Evolutionary conservation across 92 coral and sea anemone genomes (phyloP).

Genomic region (Blastomussa wellsi): DNA sequence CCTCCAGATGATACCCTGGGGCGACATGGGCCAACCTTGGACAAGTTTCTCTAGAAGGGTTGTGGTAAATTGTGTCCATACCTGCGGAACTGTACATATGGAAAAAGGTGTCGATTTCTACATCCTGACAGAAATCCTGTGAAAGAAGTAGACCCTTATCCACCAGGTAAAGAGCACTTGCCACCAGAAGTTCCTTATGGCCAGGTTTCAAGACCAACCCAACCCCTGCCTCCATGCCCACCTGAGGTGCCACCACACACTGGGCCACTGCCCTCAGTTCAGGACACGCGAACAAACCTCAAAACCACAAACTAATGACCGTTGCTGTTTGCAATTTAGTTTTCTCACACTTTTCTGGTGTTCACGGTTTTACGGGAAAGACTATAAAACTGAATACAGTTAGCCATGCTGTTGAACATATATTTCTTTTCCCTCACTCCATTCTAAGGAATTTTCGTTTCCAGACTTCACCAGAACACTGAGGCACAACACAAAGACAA

Average conservation of each 20-base stretch:
- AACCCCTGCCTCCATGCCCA: conserved; percentile 59
- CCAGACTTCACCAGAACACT: too few relatives aligned
- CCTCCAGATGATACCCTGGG: conserved; percentile 99
- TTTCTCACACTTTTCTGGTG: too few relatives aligned
- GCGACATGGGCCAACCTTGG: conserved; percentile 84
- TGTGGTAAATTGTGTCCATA: conserved; percentile 86
- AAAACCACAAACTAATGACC: too few relatives aligned
- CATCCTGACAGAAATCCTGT: conserved; percentile 88
- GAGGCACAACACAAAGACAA: too few relatives aligned
- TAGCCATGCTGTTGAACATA: too few relatives aligned
- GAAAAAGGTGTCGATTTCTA: conserved; percentile 83
- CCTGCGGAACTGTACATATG: conserved; percentile 89
- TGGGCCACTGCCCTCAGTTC: conserved; percentile 71
- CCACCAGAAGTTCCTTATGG: conserved; percentile 80
- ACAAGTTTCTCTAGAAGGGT: conserved; percentile 87
- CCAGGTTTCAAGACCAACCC: conserved; percentile 47
- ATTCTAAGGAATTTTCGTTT: too few relatives aligned
- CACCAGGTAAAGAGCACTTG: conserved; percentile 44
- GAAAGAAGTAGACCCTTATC: conserved; percentile 47
- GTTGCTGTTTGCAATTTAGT: too few relatives aligned
- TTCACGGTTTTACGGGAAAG: too few relatives aligned
- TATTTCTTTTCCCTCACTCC: too few relatives aligned
- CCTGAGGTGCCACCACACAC: conserved; percentile 32
- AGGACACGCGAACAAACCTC: too few relatives aligned
- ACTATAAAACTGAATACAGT: too few relatives aligned